Evolutionary conservation across 2,797 vertebrate species (phyloP), one percentile per base, ranked within the genome.

Genomic region (Cygnus olor): DNA sequence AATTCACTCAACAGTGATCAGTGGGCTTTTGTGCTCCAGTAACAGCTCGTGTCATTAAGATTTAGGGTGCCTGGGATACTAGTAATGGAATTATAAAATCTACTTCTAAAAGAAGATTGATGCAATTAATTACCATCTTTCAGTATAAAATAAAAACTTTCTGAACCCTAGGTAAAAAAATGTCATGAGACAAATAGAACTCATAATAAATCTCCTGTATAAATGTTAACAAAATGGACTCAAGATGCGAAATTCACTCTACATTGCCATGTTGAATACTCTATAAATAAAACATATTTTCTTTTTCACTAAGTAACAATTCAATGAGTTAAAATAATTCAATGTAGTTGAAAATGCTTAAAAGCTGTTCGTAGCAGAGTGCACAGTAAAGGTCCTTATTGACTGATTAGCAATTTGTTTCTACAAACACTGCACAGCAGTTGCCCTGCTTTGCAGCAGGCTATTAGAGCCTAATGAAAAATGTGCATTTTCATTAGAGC

Each of bases 361-460:
- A 97, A 97, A 97, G 94, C 87, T 96, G 79, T 24, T 85, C 85
- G 28, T 87, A 85, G 77, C 92, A 73, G 72, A 93, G 89, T 69
- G 60, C 85, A 68, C 16, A 30, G 82, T 88, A 87, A 80, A 96
- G 89, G 76, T 94, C 95, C 74, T 97, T 95, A 60, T 85, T 95
- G 85, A 92, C 92, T 98, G 97, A 98, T 98, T 97, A 97, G 95
- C 94, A 97, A 91, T 77, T 78, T 97, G 93, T 97, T 97, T 97
- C 90, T 91, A 87, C 97, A 98, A 98, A 97, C 93, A 97, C 74
- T 90, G 96, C 96, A 70, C 93, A 96, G 95, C 80, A 89, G 97
- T 97, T 96, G 94, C 94, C 93, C 94, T 96, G 92, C 89, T 96
- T 95, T 91, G 90, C 66, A 95, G 89, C 44, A 88, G 84, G 61